A percentile compares a stretch with the other conserved stretches of the same genome.
phyloP scores from a whole-genome alignment of 1,140 invertebrate species.

The Procambarus clarkii region DNA sequence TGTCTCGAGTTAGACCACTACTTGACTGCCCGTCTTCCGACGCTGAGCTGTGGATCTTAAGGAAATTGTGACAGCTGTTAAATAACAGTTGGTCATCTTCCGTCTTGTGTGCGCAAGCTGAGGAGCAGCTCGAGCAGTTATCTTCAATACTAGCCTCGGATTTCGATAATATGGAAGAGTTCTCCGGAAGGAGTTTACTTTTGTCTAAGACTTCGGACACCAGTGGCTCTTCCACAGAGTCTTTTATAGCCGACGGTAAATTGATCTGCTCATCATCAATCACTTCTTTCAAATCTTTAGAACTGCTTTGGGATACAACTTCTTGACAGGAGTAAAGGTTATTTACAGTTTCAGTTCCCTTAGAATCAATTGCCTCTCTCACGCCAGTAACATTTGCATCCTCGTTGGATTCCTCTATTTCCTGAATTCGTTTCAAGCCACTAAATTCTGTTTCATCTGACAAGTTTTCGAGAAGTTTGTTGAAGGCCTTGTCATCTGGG shows the following conservation, averaged over 20 bases:
- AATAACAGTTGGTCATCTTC: slow-evolving; percentile 40
- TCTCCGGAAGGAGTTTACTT: not conserved
- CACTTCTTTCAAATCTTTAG: too few species aligned
- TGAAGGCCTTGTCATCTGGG: slow-evolving; percentile 38
- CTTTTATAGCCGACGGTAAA: too few species aligned
- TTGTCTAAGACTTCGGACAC: not conserved
- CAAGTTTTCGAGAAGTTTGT: slow-evolving; percentile 43
- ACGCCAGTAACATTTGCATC: not conserved
- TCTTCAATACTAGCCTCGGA: not conserved
- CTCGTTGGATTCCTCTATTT: not conserved
- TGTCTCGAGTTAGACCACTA: not conserved
- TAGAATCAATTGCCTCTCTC: too few species aligned
- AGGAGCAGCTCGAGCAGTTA: not conserved
- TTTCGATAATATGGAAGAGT: not conserved
- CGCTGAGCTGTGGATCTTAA: not conserved
- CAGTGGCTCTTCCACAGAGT: not conserved
- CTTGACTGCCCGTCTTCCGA: not conserved
- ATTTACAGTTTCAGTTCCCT: not conserved
- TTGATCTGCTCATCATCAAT: too few species aligned
- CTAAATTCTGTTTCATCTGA: slow-evolving; percentile 8
- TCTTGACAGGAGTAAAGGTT: too few species aligned
- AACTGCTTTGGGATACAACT: too few species aligned
- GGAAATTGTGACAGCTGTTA: slow-evolving; percentile 48
- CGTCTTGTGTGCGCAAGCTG: not conserved
- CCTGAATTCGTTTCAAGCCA: not conserved